Evolutionary conservation across 2,797 vertebrate genomes (phyloP).

Genomic region (Danionella dracula): DNA sequence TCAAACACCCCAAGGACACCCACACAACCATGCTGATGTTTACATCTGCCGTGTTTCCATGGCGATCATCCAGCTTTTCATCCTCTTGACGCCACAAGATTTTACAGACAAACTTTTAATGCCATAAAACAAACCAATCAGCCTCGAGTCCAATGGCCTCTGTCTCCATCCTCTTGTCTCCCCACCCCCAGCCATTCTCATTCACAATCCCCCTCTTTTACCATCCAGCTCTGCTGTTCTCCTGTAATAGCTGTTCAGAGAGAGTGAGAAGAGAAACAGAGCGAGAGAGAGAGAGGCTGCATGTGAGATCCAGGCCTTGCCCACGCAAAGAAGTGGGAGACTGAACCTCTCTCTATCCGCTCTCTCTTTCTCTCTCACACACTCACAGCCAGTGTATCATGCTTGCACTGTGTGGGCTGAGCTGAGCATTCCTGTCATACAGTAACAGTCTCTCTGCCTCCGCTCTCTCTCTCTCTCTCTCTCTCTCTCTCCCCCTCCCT

Average conservation of each 20-base stretch:
- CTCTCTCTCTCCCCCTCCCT: conserved; percentile 26
- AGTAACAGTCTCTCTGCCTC: conserved; percentile 47
- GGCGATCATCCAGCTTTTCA: conserved; percentile 28
- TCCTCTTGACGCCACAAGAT: conserved; percentile 21
- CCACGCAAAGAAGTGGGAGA: conserved; percentile 52
- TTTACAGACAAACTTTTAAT: conserved; percentile 43
- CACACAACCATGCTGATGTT: conserved; percentile 38
- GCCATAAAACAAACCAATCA: conserved; percentile 39
- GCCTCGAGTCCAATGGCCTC: conserved; percentile 5
- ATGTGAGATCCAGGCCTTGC: conserved; percentile 48
- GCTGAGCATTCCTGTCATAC: conserved; percentile 46
- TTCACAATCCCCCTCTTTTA: conserved; percentile 41
- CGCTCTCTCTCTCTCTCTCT: conserved; percentile 34
- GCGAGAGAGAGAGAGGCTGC: conserved; percentile 28
- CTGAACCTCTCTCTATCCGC: conserved; percentile 41
- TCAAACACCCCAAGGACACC: conserved; percentile 32
- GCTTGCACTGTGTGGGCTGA: conserved; percentile 50
- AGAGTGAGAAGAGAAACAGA: conserved; percentile 28
- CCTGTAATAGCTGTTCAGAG: conserved; percentile 42
- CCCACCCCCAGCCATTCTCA: conserved; percentile 30
- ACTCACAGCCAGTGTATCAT: conserved; percentile 51
- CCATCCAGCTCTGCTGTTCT: conserved; percentile 34
- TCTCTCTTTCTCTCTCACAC: conserved; percentile 24
- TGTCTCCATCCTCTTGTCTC: not conserved
- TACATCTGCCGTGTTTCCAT: conserved; percentile 44